phyloP scores from a whole-genome alignment of 1,140 invertebrate genomes.

The Drosophila kurseongensis region DNA sequence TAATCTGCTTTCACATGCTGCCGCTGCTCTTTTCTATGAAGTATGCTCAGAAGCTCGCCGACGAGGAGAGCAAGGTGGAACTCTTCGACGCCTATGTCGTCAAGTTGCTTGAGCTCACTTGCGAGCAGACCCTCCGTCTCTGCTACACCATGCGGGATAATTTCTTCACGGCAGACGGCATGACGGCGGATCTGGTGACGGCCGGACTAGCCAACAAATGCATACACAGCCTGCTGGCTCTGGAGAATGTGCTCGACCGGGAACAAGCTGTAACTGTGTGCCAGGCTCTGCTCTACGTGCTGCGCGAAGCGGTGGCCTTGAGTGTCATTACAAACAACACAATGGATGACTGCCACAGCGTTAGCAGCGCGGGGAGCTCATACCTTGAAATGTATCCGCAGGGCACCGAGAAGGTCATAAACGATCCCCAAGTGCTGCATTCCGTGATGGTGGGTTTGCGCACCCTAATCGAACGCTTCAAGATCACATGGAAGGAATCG shows the following conservation, averaged over 20 bases:
- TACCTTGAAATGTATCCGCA: slow-evolving; percentile 60
- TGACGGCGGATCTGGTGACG: slow-evolving; percentile 76
- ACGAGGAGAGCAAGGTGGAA: slow-evolving; percentile 82
- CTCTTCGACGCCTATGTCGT: slow-evolving; percentile 87
- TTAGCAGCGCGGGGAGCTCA: slow-evolving; percentile 80
- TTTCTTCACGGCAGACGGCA: slow-evolving; percentile 58
- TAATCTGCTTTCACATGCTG: slow-evolving; percentile 87
- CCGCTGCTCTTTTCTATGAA: slow-evolving; percentile 86
- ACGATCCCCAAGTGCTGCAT: slow-evolving; percentile 85
- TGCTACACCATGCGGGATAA: slow-evolving; percentile 86
- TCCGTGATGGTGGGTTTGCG: slow-evolving; percentile 88
- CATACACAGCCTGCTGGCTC: slow-evolving; percentile 86
- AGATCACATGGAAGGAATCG: slow-evolving; percentile 89
- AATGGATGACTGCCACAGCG: slow-evolving; percentile 71
- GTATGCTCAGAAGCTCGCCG: slow-evolving; percentile 62
- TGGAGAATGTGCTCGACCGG: slow-evolving; percentile 86
- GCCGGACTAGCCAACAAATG: slow-evolving; percentile 87
- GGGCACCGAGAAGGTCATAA: slow-evolving; percentile 57
- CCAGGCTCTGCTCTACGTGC: slow-evolving; percentile 88
- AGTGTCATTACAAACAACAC: slow-evolving; percentile 28
- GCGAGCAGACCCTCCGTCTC: slow-evolving; percentile 87
- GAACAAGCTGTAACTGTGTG: slow-evolving; percentile 89
- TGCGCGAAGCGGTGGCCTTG: slow-evolving; percentile 87
- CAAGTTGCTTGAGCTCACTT: slow-evolving; percentile 87
- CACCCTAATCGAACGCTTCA: slow-evolving; percentile 88